Evolutionary conservation across 2,888 invertebrate species (phyloP), one percentile per base, ranked within the genome.

Genomic region (Nebria brevicollis): DNA sequence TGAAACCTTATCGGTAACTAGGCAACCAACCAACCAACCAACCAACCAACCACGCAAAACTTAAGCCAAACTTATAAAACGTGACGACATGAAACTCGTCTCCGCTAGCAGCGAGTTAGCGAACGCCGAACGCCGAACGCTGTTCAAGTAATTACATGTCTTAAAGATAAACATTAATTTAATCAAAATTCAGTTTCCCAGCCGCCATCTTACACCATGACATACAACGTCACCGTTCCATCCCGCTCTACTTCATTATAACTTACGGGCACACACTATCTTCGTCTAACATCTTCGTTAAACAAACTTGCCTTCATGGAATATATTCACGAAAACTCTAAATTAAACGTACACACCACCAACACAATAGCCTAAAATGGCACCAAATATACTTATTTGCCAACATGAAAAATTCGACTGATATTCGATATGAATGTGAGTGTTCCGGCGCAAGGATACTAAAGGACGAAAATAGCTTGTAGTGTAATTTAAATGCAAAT

Each of bases 101-200:
- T 8, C 8, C 54, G 54, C 54, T 54, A 8, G 54, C 2, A 54
- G 11, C 11, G 13, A 8, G 54, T 13, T 54, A 34, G 34, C 54
- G 54, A 11, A 72, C 66, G 66, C 13, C 15, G 72, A 20, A 34
- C 54, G 8, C 1, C 54, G 54, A 54, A 54, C 54, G 54, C 54
- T 54, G 54, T 54, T 54, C 54, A 54, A 54, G 54, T 54, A 54
- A 54, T 54, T 54, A 41, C 54, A 80, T 70, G 70, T 80, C 80
- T 80, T 75, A 75, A 66, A 80, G 75, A 75, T 80, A 75, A 80
- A 80, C 80, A 80, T 75, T 80, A 80, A 80, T 80, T 80, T 66
- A 80, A 80, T 80, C 74, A 80, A 80, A 80, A 80, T 75, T 80
- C 80, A 65, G 74, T 66, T 68, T 43, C 34, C 64, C 54, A 20